A percentile compares a stretch with the other conserved stretches of the same genome.
phyloP scores from a whole-genome alignment of 1,140 invertebrate species.

The Cydia pomonella region DNA sequence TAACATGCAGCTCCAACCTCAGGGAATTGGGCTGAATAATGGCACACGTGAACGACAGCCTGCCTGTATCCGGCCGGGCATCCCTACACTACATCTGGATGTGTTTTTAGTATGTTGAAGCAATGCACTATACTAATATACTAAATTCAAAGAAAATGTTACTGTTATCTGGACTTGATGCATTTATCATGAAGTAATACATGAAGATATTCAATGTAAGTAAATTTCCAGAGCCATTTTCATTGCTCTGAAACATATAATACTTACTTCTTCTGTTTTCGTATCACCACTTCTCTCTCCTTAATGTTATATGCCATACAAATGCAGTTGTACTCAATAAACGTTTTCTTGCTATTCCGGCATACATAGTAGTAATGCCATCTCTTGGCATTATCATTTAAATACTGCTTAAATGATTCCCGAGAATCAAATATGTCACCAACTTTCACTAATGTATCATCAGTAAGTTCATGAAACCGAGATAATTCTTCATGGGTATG shows the following conservation, averaged over 20 bases:
- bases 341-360: constrained; percentile 34
- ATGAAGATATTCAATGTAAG: too few relatives aligned
- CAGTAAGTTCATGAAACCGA: background rate
- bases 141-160: too few relatives aligned
- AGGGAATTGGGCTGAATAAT: too few relatives aligned
- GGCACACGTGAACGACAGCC: too few relatives aligned
- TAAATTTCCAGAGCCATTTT: background rate
- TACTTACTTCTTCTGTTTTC: constrained; percentile 41
- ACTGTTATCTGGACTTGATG: too few relatives aligned
- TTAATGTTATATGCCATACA: constrained; percentile 40
- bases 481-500: constrained; percentile 2
- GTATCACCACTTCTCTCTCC: constrained; percentile 42
- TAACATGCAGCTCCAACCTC: too few relatives aligned
- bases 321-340: constrained; percentile 38
- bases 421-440: constrained; percentile 46
- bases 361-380: constrained; percentile 46
- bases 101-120: too few relatives aligned
- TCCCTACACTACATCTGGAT: too few relatives aligned
- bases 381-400: constrained; percentile 46
- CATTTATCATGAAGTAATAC: too few relatives aligned
- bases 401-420: constrained; percentile 43
- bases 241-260: constrained; percentile 12
- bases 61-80: too few relatives aligned
- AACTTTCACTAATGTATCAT: constrained; percentile 45
- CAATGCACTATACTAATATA: too few relatives aligned